Conservation (phyloP, 2,888 invertebrate genomes). For the Tetheella fluctuosa region DNA sequence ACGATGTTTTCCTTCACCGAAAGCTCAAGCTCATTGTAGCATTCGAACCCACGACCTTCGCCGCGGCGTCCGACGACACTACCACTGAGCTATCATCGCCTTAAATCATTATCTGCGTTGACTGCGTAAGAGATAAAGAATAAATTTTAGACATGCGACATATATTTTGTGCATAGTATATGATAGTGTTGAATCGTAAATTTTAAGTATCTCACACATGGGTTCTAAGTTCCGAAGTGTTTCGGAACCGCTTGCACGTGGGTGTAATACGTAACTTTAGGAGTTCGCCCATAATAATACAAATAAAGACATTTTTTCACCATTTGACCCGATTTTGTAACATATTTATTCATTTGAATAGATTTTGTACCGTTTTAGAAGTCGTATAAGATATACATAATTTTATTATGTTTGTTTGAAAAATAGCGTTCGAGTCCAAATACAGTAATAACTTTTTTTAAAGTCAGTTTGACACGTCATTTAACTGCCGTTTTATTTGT, state of each 20-base stretch:
- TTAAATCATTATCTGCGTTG: too few relatives aligned
- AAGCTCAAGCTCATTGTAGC: too few relatives aligned
- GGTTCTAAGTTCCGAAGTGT: constrained; percentile 35
- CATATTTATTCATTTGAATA: constrained; percentile 57
- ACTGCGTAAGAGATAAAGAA: too few relatives aligned
- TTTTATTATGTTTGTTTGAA: constrained; percentile 48
- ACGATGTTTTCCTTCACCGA: too few relatives aligned
- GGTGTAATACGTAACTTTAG: constrained; percentile 60
- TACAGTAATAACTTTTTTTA: constrained; percentile 36
- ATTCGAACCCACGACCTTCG: too few relatives aligned
- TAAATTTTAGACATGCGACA: too few relatives aligned
- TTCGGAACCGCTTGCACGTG: constrained; percentile 46
- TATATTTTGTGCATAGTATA: too few relatives aligned
- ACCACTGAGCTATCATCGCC: too few relatives aligned
- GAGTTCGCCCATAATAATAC: constrained; percentile 49
- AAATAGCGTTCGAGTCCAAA: constrained; percentile 37
- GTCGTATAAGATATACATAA: constrained; percentile 28
- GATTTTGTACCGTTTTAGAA: constrained; percentile 51
- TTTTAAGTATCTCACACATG: constrained; percentile 37
- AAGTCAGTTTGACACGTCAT: constrained; percentile 33
- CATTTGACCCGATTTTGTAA: constrained; percentile 63
- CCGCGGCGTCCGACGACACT: too few relatives aligned
- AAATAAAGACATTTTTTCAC: constrained; percentile 72
- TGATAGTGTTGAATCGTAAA: constrained; percentile 30
- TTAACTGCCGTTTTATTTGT: constrained; percentile 28